A percentile compares a stretch with the other conserved stretches of the same genome.
These are phyloP conservation scores for Lagria hirta DNA, from an alignment of 2,888 invertebrate genomes.

Conservation along the genomic window DNA sequence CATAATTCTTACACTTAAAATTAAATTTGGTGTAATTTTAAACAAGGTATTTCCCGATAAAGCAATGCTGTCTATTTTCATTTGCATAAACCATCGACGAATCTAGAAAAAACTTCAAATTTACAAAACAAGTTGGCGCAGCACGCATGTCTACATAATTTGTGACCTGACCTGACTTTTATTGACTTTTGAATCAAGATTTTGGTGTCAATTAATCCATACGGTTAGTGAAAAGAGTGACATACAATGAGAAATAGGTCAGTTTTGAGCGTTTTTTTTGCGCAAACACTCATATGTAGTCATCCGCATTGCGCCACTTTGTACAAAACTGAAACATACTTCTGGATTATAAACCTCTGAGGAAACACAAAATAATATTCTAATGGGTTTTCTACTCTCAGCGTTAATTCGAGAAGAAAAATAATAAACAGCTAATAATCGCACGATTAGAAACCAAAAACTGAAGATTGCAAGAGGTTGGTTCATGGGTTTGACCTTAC, in stretches of 20 bases:
- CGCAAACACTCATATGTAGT: no score
- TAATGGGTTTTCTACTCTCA: constrained; percentile 12
- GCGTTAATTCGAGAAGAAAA: constrained; percentile 8
- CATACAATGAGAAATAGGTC: no score
- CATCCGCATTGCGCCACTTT: no score
- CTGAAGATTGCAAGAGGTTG: constrained; percentile 1
- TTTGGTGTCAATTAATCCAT: no score
- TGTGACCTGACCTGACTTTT: no score
- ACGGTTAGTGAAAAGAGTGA: no score
- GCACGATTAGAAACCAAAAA: constrained; percentile 4
- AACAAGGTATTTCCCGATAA: constrained; percentile 15
- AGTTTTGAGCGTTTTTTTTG: no score
- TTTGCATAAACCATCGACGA: constrained; percentile 15
- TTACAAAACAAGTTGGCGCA: no score
- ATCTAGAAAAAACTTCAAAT: constrained; percentile 8
- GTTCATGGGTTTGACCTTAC: no score
- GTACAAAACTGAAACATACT: no score
- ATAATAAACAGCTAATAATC: constrained; percentile 4
- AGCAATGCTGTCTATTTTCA: constrained; percentile 11
- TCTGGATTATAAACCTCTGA: constrained; percentile 8
- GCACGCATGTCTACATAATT: no score
- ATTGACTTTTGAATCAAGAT: no score
- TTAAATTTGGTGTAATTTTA: constrained; percentile 13
- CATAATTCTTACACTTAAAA: constrained; percentile 16
- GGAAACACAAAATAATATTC: constrained; percentile 11